Base-by-base conservation (phyloP, 2,113 vertebrate species). In the Peromyscus leucopus region DNA sequence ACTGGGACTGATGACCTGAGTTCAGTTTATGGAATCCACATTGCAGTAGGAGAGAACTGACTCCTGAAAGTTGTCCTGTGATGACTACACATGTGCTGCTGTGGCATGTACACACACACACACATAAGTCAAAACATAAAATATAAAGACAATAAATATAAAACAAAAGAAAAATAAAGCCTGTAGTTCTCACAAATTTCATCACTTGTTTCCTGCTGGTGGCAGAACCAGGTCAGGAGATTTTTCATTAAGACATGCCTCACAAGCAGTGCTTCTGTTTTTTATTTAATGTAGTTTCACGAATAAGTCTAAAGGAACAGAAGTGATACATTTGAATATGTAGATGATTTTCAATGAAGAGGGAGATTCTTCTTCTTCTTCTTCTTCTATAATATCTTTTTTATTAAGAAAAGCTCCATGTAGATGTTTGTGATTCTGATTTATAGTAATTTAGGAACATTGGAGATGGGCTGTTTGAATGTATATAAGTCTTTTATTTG, bases 361-460 rank as follows among this genome's bases (percentile, higher is more conserved):
- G 36, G 15, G 69, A 90, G 4, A 67, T 3, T 92, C 63, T 88
- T 2, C 57, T 79, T 92, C 7, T 3, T 92, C 63, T 88, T 2
- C 57, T 79, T 92, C 7, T 19, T 59, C 86, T 61, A 39, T 10
- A 83, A 33, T 95, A 89, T 87, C 19, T 1, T 84, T 82, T 92
- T 87, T 84, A 46, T 89, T 39, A 89, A 65, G 79, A 91, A 63
- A 89, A 83, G 12, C 90, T 92, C n/a, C 16, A 57, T 80, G 48
- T 95, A 97, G 89, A 78, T 89, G 4, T 71, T 51, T 88, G 24
- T 89, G 39, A 94, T 67, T 96, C 4, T 21, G 65, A 59, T 85
- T 85, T 88, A 97, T 55, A 59, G 22, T 76, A 93, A 85, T 76
- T 95, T 93, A 87, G 76, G 51, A 96, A 72, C 90, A 61, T 94